These are phyloP conservation scores for Atta cephalotes DNA, from an alignment of 1,140 invertebrate genomes.

Conservation along the genomic window DNA sequence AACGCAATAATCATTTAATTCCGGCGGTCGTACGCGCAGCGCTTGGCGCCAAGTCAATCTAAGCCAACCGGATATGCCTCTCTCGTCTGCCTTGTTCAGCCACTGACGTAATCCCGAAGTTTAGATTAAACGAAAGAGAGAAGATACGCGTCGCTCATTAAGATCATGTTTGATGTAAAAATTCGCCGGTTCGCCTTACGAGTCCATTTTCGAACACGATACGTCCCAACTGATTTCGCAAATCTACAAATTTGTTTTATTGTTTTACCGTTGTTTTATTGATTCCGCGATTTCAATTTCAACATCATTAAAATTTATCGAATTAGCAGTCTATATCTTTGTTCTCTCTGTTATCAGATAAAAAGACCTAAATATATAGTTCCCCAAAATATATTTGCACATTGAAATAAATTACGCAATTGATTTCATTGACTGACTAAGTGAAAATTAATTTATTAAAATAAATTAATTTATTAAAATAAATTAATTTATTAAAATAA, in stretches of 20 bases:
- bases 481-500: constrained; percentile 43
- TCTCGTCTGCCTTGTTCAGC: constrained; percentile 79
- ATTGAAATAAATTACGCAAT: constrained; percentile 47
- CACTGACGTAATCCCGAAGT: constrained; percentile 81
- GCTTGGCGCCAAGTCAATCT: constrained; percentile 86
- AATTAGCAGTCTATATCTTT: neutral
- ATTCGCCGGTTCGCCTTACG: neutral
- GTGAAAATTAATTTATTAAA: constrained; percentile 43
- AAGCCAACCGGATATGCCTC: constrained; percentile 86
- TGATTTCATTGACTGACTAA: constrained; percentile 18
- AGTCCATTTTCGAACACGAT: neutral
- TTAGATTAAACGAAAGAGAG: constrained; percentile 58
- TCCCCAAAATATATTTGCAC: neutral
- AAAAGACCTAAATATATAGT: constrained; percentile 21
- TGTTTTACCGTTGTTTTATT: no score
- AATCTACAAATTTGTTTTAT: neutral
- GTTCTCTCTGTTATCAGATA: constrained; percentile 10
- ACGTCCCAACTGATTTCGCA: neutral
- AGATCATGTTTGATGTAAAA: constrained; percentile 30
- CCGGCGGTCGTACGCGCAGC: constrained; percentile 83
- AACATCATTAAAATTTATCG: constrained; percentile 43
- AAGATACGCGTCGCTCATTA: constrained; percentile 65
- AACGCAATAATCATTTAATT: constrained; percentile 86
- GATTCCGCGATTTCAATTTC: constrained; percentile 1
- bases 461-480: constrained; percentile 35